phyloP scores from a whole-genome alignment of 2,797 vertebrate species.

The Taeniopygia guttata region DNA sequence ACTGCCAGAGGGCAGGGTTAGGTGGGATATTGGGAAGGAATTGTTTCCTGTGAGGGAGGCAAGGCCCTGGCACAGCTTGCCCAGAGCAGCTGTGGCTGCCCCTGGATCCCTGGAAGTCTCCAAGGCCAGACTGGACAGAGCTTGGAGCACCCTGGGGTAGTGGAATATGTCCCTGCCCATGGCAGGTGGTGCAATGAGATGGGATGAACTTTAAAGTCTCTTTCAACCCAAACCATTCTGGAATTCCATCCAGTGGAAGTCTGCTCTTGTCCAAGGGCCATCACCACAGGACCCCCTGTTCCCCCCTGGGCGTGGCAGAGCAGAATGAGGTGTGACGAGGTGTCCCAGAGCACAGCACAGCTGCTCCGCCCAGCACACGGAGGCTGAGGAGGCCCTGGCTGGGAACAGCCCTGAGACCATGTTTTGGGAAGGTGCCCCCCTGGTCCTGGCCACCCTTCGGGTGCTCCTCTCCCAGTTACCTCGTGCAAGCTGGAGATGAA shows the following conservation, averaged over 20 bases:
- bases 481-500: constrained; percentile 95
- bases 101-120: background rate
- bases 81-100: background rate
- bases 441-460: fast-evolving
- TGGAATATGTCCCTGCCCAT: background rate
- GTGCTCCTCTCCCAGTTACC: constrained; percentile 70
- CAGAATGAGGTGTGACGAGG: background rate
- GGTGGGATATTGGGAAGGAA: background rate
- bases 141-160: fast-evolving
- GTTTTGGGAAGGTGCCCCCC: background rate
- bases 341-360: background rate
- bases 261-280: background rate
- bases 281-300: fast-evolving
- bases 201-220: background rate
- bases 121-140: fast-evolving
- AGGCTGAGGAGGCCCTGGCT: background rate
- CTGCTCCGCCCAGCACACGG: background rate
- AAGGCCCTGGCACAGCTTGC: background rate
- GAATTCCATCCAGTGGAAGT: background rate
- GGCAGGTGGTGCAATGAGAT: background rate
- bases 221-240: background rate
- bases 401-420: background rate
- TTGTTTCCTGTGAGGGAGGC: fast-evolving
- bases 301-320: fast-evolving
- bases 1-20: background rate